Evolutionary conservation across 1,140 invertebrate species (phyloP), one percentile per base, ranked within the genome.

Genomic region (Latrodectus geometricus): DNA sequence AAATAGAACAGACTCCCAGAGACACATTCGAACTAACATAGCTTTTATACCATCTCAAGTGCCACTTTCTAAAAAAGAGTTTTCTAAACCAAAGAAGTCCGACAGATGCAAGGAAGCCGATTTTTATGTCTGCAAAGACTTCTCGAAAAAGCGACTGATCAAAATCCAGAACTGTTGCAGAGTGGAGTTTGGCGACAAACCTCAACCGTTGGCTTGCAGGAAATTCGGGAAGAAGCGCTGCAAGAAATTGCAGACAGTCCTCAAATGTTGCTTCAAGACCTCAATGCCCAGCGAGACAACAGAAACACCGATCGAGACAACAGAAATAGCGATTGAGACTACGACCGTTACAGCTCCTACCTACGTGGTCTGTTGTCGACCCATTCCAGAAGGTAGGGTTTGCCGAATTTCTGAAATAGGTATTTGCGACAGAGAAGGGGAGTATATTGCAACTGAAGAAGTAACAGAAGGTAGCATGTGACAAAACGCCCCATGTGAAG

Each of bases 221-320:
- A 80, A 81, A 11, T 80, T 80, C 17, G 77, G 70, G 0, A 80
- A 73, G n/a, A 78, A 87, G 69, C 88, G 86, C 61, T 76, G 85
- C 80, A 83, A 82, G 79, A 86, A 77, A 70, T 72, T 88, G 72
- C 75, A 20, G 87, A 70, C 75, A 48, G 65, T 84, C 35, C 20
- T 88, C 20, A 73, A 85, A 89, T 90, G 88, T 88, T 91, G 85
- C 70, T 69, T 86, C 50, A 86, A 86, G 14, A 86, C 83, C 8
- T 12, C 65, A 0, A 23, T 70, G 17, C 48, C 50, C 0, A 65
- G 77, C 9, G 50, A 21, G 8, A 68, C 56, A 8, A 8, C 75
- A n/a, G 52, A 76, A 12, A 73, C 23, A 21, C 4, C 17, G 4
- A 23, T 4, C 14, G n/a, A 35, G 8, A 56, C 54, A 56, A 14